Evolutionary conservation across 2,113 vertebrate genomes (phyloP).

Genomic region (Quiscalus mexicanus): DNA sequence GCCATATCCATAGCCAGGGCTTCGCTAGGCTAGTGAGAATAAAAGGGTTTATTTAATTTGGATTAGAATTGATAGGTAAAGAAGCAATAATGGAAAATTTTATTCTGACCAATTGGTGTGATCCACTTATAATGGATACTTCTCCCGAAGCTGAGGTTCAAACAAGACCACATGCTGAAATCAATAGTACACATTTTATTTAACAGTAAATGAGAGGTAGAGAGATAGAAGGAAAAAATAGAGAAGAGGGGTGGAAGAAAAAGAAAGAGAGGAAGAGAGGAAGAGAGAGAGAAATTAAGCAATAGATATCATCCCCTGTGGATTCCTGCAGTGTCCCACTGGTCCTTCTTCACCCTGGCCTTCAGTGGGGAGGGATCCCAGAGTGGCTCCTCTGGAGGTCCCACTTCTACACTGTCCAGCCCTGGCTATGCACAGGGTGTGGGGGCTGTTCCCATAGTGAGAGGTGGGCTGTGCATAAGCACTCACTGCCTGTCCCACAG

Average conservation of each 20-base stretch:
- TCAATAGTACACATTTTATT: background rate
- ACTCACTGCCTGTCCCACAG: background rate
- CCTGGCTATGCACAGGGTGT: background rate
- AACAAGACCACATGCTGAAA: background rate
- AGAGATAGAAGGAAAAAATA: background rate
- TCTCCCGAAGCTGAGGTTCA: background rate
- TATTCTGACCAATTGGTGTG: background rate
- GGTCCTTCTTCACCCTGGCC: background rate
- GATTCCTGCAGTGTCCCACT: background rate
- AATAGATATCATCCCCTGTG: too few species aligned
- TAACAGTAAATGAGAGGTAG: background rate
- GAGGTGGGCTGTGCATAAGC: background rate
- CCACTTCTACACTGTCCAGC: too few species aligned
- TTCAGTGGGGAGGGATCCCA: background rate
- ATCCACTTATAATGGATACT: background rate
- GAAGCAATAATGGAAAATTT: background rate
- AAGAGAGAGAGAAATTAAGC: background rate
- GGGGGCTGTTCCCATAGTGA: fast-evolving
- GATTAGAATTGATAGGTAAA: background rate
- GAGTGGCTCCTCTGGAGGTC: too few species aligned
- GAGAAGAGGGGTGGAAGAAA: background rate
- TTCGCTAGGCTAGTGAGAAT: background rate
- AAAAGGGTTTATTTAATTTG: background rate
- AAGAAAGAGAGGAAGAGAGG: too few species aligned
- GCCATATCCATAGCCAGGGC: background rate